phyloP scores from a whole-genome alignment of 2,888 invertebrate species.

The Archips crataeganus region DNA sequence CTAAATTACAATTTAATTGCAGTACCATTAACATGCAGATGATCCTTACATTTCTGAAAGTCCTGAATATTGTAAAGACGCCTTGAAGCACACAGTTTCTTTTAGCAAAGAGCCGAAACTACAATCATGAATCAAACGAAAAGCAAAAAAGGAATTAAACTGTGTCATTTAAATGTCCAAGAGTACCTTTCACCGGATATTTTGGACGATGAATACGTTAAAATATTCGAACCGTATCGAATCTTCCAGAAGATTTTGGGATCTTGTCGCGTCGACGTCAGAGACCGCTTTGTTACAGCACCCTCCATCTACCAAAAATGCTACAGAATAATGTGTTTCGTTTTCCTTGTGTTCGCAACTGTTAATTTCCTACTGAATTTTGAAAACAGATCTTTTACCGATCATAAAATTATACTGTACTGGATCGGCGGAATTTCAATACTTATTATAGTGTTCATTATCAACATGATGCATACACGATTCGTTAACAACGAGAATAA shows the following conservation, averaged over 20 bases:
- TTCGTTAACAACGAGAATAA: constrained; percentile 61
- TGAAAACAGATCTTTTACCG: constrained; percentile 9
- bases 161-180: not conserved
- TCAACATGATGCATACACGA: constrained; percentile 58
- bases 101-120: not conserved
- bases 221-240: constrained; percentile 35
- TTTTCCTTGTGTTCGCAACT: not conserved
- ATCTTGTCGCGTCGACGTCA: constrained; percentile 44
- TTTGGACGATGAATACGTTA: constrained; percentile 46
- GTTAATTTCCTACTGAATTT: not conserved
- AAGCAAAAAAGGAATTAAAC: constrained; percentile 6
- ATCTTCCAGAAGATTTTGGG: constrained; percentile 39
- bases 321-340: constrained; percentile 7
- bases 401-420: constrained; percentile 25
- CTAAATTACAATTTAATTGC: not conserved
- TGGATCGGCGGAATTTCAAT: constrained; percentile 38
- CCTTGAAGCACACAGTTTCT: not conserved
- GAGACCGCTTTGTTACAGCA: constrained; percentile 27
- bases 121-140: not conserved
- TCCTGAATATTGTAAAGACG: not conserved
- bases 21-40: not conserved
- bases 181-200: constrained; percentile 41
- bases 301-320: constrained; percentile 15
- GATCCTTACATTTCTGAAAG: not conserved
- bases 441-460: constrained; percentile 47